Evolutionary conservation across 1,140 invertebrate genomes (phyloP), one percentile per base, ranked within the genome.

Genomic region (Drosophila takahashii): DNA sequence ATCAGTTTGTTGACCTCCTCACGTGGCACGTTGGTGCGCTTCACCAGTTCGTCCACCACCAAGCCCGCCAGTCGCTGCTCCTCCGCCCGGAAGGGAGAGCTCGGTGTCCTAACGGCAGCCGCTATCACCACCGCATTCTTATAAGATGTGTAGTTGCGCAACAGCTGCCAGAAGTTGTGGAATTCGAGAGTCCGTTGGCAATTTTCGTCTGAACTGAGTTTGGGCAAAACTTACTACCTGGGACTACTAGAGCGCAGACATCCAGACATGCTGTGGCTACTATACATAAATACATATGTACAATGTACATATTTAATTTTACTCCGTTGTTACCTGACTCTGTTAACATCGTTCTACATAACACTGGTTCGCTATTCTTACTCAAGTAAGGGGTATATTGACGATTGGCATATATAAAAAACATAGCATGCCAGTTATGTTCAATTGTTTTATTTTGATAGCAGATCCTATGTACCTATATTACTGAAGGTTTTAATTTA

Each of bases 81-180:
- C 22, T 74, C 47, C 9, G 13, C 34, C 29, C 4, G 41, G n/a
- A 11, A 51, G 15, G 44, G 52, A 32, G 15, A 27, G 8, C 47
- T 69, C 0, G 84, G 84, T 0, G 84, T 89, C n/a, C 90, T 75
- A 3, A 91, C 85, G 0, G 90, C 84, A 2, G 85, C 81, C 2
- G 73, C 70, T 26, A 91, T 72, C 7, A 91, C 77, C n/a, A 91
- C 44, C 0, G 56, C 27, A 34, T 87, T 71, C 32, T n/a, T 41
- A 3, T 44, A 58, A 3, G 32, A 13, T 16, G 11, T 60, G 22
- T 37, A 54, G 9, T 62, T 36, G 8, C 74, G 67, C 32, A 59
- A 34, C 10, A 69, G 2, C 11, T 52, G 51, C 51, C 41, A 51
- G 7, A 75, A 34, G 42, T 73, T 81, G 37, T 15, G 16, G 48